phyloP scores from a whole-genome alignment of 37 sponge, comb jelly and placozoan genomes.

The Theonella swinhoei region DNA sequence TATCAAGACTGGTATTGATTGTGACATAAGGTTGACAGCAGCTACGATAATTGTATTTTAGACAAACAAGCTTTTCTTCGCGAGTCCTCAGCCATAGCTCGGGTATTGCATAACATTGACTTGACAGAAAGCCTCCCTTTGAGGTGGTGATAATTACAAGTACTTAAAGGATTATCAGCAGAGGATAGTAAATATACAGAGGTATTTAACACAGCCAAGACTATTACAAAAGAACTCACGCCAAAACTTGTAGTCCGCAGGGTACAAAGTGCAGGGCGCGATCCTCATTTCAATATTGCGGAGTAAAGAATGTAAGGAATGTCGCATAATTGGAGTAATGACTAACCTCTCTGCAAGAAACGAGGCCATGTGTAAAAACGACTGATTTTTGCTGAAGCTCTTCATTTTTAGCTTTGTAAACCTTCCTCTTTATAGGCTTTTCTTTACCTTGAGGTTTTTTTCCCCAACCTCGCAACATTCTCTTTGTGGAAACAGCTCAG shows the following conservation, averaged over 20 bases:
- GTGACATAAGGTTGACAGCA: no score
- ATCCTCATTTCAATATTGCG: background rate
- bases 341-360: background rate
- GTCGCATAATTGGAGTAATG: background rate
- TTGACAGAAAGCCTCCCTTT: background rate
- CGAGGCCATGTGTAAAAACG: background rate
- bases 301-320: background rate
- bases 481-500: no score
- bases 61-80: no score
- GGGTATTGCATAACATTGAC: background rate
- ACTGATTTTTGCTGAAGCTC: background rate
- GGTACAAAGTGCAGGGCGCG: background rate
- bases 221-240: background rate
- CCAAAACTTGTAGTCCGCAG: background rate
- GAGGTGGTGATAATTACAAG: background rate
- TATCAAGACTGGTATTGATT: no score
- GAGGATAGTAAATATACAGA: no score
- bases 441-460: background rate
- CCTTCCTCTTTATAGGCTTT: background rate
- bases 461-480: no score
- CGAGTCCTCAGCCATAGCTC: no score
- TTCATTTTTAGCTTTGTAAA: background rate
- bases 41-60: no score
- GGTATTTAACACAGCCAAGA: background rate
- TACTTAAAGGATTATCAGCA: no score